Evolutionary conservation across 2,888 invertebrate species (phyloP), one percentile per base, ranked within the genome.

Genomic region (Dicranocentrus wangi): DNA sequence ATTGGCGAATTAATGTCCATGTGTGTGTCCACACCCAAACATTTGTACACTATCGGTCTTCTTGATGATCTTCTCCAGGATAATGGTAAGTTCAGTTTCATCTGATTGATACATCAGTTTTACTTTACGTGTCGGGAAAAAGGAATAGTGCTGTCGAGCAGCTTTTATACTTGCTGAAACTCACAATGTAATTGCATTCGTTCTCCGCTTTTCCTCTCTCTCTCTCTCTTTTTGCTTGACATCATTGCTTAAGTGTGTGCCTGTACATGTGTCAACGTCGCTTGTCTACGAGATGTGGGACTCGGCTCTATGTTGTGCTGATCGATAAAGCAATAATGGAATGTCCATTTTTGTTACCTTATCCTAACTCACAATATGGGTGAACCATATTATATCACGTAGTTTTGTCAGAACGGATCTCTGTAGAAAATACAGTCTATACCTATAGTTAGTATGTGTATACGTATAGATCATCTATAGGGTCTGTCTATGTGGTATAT

Each of bases 21-120:
- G 81, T 87, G 88, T 17, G 88, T 88, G 15, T 87, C 89, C 1
- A 90, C 90, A 13, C 89, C 89, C 0, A 87, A 87, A 55, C 89
- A 90, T 87, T 87, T 90, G 47, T 81, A 87, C 21, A 85, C 87
- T 47, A 88, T 90, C 53, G 88, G 88, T 10, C 87, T 90, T 13
- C 82, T 88, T 3, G 87, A 87, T 23, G 85, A 86, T 63, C 83
- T 87, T 1, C 73, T 84, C 0, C 80, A 86, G 28, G 88, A 88
- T 79, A 79, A 85, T 71, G 87, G 87, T 87, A 85, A 83, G 72
- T 61, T 63, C 10, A 17, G 39, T 32, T 43, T 43, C 43, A 42
- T 65, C 42, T 65, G 65, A 65, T 65, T 65, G 58, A 68, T 47
- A 68, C 25, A 32, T 55, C 65, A 23, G 28, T 63, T 65, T 73